Evolutionary conservation across 2,113 vertebrate genomes (phyloP).

Genomic region (Oncorhynchus keta): DNA sequence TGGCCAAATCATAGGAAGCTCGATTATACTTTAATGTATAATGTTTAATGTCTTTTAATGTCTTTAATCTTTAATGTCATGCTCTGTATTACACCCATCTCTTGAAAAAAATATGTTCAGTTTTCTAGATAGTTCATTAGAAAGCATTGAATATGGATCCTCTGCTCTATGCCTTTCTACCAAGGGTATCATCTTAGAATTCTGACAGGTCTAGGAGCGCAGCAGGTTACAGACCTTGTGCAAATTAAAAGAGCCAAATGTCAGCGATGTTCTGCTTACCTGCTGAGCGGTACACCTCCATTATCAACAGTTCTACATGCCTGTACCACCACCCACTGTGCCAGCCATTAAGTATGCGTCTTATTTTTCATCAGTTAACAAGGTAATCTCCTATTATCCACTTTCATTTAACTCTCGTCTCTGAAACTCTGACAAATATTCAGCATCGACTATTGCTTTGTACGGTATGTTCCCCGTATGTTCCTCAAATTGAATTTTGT

Average conservation of each 20-base stretch:
- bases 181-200: constrained; percentile 34
- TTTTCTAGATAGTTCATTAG: no score
- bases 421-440: constrained; percentile 27
- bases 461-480: neutral
- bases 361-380: constrained; percentile 59
- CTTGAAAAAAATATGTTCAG: no score
- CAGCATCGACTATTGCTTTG: constrained; percentile 3
- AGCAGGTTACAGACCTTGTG: constrained; percentile 45
- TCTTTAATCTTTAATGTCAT: no score
- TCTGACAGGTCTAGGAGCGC: constrained; percentile 44
- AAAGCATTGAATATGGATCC: no score
- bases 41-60: no score
- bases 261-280: constrained; percentile 60
- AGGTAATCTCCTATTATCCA: constrained; percentile 22
- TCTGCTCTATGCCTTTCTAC: neutral
- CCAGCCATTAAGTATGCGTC: constrained; percentile 68
- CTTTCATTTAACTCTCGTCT: neutral
- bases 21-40: no score
- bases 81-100: no score
- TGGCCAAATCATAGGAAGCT: no score
- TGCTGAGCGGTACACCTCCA: constrained; percentile 56
- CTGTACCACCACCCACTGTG: constrained; percentile 55
- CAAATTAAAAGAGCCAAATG: constrained; percentile 62
- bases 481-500: neutral
- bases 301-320: constrained; percentile 55